Base-by-base conservation (phyloP, 2,888 invertebrate genomes). In the Heliconius sara region DNA sequence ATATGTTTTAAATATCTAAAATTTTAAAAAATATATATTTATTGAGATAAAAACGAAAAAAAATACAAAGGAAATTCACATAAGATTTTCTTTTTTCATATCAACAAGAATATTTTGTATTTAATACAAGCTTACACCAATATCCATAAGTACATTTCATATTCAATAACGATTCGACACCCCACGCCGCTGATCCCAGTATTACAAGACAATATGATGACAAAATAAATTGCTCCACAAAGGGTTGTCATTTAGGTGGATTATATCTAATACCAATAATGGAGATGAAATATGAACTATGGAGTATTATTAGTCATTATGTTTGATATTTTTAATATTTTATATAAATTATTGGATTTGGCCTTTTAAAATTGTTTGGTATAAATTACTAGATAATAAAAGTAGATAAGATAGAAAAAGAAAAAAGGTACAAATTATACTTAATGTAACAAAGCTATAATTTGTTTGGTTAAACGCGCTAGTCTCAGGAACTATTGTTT, bases 201-300 rank as follows among this genome's bases (percentile, higher is more conserved):
- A 88, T 88, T 87, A 87, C 87, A 90, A 92, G 91, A 89, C 88
- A 88, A 86, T 88, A 89, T 88, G 87, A 89, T 88, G 91, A 91
- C 88, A 89, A 91, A 85, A 93, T 92, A 91, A 92, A 93, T 92
- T 93, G 91, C 85, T 86, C 86, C 87, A 85, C 78, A 86, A 84
- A 91, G 92, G 90, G 86, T 86, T 83, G 83, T 89, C 84, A 85
- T 86, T 88, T 85, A 80, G 84, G 81, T 79, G 87, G 87, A 88
- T 87, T 88, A 88, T 85, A 84, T 76, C 80, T 87, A 86, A 88
- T 87, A 76, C 84, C 83, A 79, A 83, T 85, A 82, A 86, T 84
- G 83, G 82, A 80, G 83, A 77, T 76, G 74, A 68, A 77, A 74
- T 63, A 52, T 77, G 68, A 74, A 30, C 22, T 74, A n/a, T 63